Conservation (phyloP, 2,888 invertebrate species). For the Leptarthrus brevirostris region DNA sequence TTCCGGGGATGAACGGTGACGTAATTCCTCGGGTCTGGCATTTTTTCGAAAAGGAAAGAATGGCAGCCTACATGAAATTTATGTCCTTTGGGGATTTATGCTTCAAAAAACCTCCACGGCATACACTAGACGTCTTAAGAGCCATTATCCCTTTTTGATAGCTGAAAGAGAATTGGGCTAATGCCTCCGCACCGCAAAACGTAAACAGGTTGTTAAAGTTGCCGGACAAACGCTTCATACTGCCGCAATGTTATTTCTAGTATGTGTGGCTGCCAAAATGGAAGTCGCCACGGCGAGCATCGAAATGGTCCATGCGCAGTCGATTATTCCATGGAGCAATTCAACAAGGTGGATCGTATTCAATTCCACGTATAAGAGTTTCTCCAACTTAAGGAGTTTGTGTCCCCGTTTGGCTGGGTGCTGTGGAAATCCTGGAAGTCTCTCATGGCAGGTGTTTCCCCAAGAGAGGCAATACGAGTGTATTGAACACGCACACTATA, state of each 20-base stretch:
- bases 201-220: conserved; percentile 45
- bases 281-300: not conserved
- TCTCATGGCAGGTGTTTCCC: not conserved
- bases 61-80: conserved; percentile 33
- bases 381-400: not conserved
- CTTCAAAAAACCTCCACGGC: conserved; percentile 30
- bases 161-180: conserved; percentile 39
- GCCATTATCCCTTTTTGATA: conserved; percentile 45
- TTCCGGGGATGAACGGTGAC: conserved; percentile 39
- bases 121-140: conserved; percentile 41
- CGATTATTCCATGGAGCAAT: not conserved
- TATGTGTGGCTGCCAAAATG: conserved; percentile 28
- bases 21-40: conserved; percentile 26
- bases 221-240: conserved; percentile 41
- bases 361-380: conserved; percentile 5
- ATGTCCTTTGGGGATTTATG: conserved; percentile 35
- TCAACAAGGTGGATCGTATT: conserved; percentile 21
- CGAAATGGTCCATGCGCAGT: not conserved
- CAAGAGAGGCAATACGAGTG: not conserved
- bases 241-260: not conserved
- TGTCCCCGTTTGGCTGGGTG: not conserved
- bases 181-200: conserved; percentile 32
- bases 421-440: conserved; percentile 19
- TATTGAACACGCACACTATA: not conserved
- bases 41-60: conserved; percentile 12